Conservation (phyloP, 2,797 vertebrate species). For the Molossus alvarezi region DNA sequence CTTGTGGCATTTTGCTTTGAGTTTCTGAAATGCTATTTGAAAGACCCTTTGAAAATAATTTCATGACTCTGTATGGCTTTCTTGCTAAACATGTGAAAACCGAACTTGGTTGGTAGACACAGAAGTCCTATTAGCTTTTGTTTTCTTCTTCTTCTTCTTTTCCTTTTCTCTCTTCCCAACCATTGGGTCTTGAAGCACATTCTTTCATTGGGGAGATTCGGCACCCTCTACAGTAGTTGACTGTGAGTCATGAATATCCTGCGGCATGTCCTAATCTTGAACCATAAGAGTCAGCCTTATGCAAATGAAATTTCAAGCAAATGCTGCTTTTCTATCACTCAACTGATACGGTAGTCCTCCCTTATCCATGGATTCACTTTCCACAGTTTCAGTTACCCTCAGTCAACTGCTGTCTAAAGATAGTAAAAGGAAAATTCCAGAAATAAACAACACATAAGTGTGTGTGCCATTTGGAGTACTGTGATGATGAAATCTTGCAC, state of each 20-base stretch:
- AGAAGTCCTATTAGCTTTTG: constrained; percentile 53
- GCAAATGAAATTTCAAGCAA: constrained; percentile 67
- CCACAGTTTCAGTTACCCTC: not conserved
- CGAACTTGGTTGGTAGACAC: constrained; percentile 63
- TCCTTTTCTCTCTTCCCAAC: not conserved
- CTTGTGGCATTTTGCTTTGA: constrained; percentile 55
- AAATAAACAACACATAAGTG: not conserved
- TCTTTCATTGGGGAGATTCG: constrained; percentile 73
- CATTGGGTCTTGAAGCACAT: constrained; percentile 52
- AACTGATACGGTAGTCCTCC: not conserved
- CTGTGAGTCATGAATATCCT: constrained; percentile 61
- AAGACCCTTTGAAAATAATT: constrained; percentile 68
- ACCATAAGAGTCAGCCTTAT: constrained; percentile 62
- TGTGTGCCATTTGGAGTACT: not conserved
- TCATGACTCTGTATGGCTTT: constrained; percentile 25
- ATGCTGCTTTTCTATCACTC: not conserved
- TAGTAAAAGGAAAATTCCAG: not conserved
- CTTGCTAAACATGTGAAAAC: constrained; percentile 68
- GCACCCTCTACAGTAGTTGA: constrained; percentile 41
- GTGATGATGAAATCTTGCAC: not conserved
- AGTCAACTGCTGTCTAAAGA: not conserved
- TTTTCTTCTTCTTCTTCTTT: not conserved
- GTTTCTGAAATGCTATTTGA: constrained; percentile 58
- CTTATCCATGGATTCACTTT: not conserved
- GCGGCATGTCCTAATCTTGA: constrained; percentile 35